Conservation (phyloP, 2,797 vertebrate genomes). For the Labroides dimidiatus region DNA sequence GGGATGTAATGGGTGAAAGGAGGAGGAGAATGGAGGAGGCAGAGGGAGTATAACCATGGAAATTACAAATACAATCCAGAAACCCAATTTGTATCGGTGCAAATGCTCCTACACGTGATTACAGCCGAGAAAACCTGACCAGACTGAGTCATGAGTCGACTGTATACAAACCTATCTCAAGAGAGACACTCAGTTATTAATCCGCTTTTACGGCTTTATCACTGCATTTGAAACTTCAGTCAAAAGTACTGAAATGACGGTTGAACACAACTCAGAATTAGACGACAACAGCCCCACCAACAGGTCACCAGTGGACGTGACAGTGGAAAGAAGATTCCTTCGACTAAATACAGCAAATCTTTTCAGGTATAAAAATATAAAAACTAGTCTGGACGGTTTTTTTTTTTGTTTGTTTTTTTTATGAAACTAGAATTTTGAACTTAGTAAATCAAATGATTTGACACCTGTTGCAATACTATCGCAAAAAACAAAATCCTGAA, state of each 20-base stretch:
- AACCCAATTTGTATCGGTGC: conserved; percentile 49
- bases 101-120: conserved; percentile 52
- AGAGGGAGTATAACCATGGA: conserved; percentile 44
- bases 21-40: conserved; percentile 12
- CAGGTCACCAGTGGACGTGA: neutral
- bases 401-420: no score
- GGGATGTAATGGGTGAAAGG: conserved; percentile 30
- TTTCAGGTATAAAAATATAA: no score
- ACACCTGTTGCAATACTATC: no score
- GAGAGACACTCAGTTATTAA: conserved; percentile 40
- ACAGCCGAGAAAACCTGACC: conserved; percentile 31
- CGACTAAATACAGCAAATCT: no score
- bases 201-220: conserved; percentile 42
- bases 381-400: no score
- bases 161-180: conserved; percentile 23
- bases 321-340: neutral
- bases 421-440: no score
- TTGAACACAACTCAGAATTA: conserved; percentile 6
- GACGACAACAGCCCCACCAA: conserved; percentile 40
- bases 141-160: conserved; percentile 42
- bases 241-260: neutral
- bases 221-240: conserved; percentile 12
- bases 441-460: no score
- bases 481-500: no score
- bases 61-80: conserved; percentile 65